These are phyloP conservation scores for Lepus americanus DNA, from an alignment of 2,113 vertebrate species.

Conservation along the genomic window DNA sequence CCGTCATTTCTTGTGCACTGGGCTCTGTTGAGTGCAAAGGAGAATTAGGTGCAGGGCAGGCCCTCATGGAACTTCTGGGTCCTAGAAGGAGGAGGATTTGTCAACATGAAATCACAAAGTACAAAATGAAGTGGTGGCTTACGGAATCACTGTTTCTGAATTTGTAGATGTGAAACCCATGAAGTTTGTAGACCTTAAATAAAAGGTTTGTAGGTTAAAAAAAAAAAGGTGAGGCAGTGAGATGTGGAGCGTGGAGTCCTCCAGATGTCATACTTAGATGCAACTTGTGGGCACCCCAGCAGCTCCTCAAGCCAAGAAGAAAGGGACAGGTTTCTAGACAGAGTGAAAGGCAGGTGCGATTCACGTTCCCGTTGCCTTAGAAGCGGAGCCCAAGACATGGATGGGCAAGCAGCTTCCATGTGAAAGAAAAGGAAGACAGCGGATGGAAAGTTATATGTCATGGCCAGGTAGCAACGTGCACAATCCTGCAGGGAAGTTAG, in stretches of 20 bases:
- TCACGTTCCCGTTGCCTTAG: too few species aligned
- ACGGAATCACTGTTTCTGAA: not conserved
- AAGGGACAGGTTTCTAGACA: not conserved
- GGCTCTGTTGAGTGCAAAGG: not conserved
- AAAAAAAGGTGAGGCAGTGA: not conserved
- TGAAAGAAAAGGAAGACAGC: not conserved
- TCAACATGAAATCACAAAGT: not conserved
- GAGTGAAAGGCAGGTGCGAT: not conserved
- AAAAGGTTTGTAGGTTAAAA: too few species aligned
- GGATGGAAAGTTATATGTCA: rapidly evolving
- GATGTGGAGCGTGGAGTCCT: not conserved
- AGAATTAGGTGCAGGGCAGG: not conserved
- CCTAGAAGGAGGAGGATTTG: not conserved
- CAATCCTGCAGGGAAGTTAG: not conserved
- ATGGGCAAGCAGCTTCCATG: too few species aligned
- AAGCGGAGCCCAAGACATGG: not conserved
- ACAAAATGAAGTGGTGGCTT: not conserved
- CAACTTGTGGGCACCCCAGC: not conserved
- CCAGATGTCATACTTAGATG: not conserved
- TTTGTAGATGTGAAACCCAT: too few species aligned
- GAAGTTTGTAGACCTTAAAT: too few species aligned
- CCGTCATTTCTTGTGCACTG: not conserved
- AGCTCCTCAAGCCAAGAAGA: not conserved
- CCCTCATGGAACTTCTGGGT: not conserved
- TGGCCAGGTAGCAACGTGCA: not conserved